A percentile compares a stretch with the other conserved stretches of the same genome.
Evolutionary conservation across 2,888 invertebrate species (phyloP).

Genomic region (Cantharis flavilabris): DNA sequence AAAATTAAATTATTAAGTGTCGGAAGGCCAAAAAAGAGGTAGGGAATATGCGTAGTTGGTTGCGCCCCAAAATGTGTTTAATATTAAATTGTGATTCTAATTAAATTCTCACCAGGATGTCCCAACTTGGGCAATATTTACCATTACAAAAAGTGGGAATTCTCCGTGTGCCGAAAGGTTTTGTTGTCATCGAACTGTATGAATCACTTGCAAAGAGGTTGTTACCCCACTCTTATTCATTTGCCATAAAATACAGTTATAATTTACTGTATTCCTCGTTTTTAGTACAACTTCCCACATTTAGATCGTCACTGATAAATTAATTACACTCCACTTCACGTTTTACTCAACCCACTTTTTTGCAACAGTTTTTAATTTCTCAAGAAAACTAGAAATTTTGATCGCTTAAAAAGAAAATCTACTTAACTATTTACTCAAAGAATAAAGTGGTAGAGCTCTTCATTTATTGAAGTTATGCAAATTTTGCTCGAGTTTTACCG

Average conservation of each 20-base stretch:
- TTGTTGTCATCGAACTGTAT: constrained; percentile 25
- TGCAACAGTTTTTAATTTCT: neutral
- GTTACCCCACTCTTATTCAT: constrained; percentile 28
- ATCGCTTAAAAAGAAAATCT: neutral
- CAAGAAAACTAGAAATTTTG: neutral
- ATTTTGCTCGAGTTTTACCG: neutral
- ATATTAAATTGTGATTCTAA: neutral
- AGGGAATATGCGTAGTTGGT: neutral
- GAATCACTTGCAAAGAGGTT: constrained; percentile 26
- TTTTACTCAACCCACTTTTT: neutral
- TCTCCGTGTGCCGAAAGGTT: neutral
- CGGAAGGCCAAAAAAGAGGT: neutral
- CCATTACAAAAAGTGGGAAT: neutral
- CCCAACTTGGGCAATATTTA: neutral
- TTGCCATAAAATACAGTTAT: constrained; percentile 28
- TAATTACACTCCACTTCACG: neutral
- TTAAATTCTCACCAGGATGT: neutral
- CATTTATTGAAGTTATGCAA: neutral
- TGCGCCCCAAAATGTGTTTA: neutral
- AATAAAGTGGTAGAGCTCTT: neutral
- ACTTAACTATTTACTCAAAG: neutral
- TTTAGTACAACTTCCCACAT: constrained; percentile 18
- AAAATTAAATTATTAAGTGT: neutral
- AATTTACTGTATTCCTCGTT: constrained; percentile 9
- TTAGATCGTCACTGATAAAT: neutral